Percentiles rank a stretch among this genome's conserved stretches.
These are phyloP conservation scores for Pantelozetes paolii DNA, from an alignment of 2,888 invertebrate genomes.

Conservation along the genomic window DNA sequence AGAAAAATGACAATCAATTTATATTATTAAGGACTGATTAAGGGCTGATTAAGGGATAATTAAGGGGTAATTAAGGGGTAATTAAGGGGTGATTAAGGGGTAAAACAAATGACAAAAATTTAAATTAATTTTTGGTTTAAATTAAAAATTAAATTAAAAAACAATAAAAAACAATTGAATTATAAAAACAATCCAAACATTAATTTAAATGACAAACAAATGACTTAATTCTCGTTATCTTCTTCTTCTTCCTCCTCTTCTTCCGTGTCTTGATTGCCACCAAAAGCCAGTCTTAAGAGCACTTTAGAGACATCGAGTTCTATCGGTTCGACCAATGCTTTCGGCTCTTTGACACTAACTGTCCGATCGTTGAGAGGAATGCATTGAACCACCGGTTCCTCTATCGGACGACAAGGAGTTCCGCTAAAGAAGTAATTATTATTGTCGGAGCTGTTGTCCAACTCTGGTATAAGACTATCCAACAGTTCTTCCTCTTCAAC, in stretches of 20 bases:
- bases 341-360: background rate
- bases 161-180: too few relatives aligned
- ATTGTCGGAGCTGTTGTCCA: background rate
- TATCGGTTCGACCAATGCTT: conserved; percentile 17
- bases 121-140: too few relatives aligned
- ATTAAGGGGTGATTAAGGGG: too few relatives aligned
- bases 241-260: conserved; percentile 11
- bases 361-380: background rate
- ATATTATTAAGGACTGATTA: too few relatives aligned
- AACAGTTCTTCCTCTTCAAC: background rate
- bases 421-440: conserved; percentile 12
- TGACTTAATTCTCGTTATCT: too few relatives aligned
- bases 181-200: too few relatives aligned
- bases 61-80: too few relatives aligned
- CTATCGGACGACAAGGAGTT: conserved; percentile 16
- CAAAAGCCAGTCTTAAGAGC: background rate
- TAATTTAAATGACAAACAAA: too few relatives aligned
- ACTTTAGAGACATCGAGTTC: conserved; percentile 21
- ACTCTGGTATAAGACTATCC: background rate
- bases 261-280: background rate
- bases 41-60: too few relatives aligned
- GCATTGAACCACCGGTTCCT: conserved; percentile 3
- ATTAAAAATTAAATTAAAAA: too few relatives aligned
- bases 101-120: too few relatives aligned
- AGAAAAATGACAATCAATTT: too few relatives aligned